phyloP scores from a whole-genome alignment of 2,888 invertebrate species.

The Rugalucina vietnamica region DNA sequence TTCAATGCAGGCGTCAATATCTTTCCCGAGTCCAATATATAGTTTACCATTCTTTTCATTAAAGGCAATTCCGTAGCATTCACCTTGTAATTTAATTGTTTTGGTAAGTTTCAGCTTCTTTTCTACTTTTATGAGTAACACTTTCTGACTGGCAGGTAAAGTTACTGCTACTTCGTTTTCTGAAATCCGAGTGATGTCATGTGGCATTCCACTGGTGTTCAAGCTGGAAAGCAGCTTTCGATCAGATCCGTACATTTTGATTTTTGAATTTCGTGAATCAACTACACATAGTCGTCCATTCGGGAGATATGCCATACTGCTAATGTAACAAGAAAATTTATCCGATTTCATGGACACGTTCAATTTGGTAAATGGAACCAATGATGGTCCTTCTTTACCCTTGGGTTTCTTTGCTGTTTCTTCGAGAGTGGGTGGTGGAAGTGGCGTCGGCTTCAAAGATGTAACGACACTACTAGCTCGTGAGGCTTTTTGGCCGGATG shows the following conservation, averaged over 20 bases:
- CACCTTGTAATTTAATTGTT: neutral
- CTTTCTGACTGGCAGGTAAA: neutral
- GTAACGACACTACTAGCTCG: neutral
- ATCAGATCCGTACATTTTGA: constrained; percentile 2
- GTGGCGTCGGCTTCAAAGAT: neutral
- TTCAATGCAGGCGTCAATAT: neutral
- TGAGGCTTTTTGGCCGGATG: neutral
- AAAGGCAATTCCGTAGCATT: neutral
- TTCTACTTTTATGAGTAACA: neutral
- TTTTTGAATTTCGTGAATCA: neutral
- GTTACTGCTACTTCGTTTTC: neutral
- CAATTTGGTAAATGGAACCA: neutral
- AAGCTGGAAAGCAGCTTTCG: neutral
- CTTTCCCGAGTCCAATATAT: neutral
- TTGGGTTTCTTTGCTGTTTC: neutral
- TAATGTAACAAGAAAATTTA: neutral
- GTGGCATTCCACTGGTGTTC: neutral
- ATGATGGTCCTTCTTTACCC: neutral
- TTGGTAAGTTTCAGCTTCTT: neutral
- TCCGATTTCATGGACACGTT: neutral
- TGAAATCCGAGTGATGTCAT: neutral
- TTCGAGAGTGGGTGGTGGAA: neutral
- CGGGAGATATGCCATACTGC: neutral
- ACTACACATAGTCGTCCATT: neutral
- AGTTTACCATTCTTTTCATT: constrained; percentile 7